Conservation (phyloP, 2,888 invertebrate species). For the Hypomecis atomaria region DNA sequence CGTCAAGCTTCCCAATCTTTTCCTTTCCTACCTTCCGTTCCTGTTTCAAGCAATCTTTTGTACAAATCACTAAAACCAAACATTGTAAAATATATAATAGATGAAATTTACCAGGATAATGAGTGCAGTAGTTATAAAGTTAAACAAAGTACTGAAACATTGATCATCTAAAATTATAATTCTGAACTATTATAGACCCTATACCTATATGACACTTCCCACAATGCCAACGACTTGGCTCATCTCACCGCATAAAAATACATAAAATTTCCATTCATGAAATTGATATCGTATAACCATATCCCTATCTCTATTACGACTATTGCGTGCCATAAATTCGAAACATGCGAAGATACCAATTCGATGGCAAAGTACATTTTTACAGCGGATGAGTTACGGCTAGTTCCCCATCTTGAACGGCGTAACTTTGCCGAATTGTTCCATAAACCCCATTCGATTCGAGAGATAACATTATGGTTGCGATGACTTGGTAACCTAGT, state of each 20-base stretch:
- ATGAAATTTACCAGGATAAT: no score
- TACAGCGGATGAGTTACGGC: conserved; percentile 50
- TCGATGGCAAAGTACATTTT: conserved; percentile 48
- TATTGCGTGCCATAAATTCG: conserved; percentile 48
- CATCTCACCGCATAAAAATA: background rate
- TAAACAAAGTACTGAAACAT: no score
- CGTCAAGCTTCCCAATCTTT: no score
- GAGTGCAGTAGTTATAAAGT: no score
- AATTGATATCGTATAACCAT: conserved; percentile 8
- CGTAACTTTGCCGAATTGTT: conserved; percentile 49
- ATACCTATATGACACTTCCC: no score
- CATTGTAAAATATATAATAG: no score
- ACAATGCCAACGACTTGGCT: no score
- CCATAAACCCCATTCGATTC: conserved; percentile 55
- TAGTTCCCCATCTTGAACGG: conserved; percentile 45
- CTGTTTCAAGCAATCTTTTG: no score
- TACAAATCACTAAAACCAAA: no score
- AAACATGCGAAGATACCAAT: conserved; percentile 44
- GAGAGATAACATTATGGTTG: conserved; percentile 46
- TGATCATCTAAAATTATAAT: no score
- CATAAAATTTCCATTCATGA: conserved; percentile 2
- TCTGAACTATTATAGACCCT: no score
- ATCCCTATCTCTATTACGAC: conserved; percentile 20
- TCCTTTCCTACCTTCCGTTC: no score
- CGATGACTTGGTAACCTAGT: conserved; percentile 56